Evolutionary conservation across 2,113 vertebrate genomes (phyloP).

Genomic region (Dicentrarchus labrax): DNA sequence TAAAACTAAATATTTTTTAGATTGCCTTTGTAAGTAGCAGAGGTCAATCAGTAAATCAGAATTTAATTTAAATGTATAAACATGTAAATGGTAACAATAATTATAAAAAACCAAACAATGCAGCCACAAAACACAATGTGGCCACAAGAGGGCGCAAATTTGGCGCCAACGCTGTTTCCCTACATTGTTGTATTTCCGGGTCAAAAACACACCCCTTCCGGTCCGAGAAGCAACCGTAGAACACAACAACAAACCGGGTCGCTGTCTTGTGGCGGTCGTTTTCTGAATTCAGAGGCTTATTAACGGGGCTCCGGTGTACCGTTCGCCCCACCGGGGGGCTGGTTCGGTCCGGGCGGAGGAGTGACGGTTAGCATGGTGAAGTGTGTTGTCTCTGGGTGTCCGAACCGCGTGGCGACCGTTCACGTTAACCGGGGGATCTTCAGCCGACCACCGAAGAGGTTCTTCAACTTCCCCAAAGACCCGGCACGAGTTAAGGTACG

Average conservation of each 20-base stretch:
- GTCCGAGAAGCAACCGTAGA: background rate
- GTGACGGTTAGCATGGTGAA: slow-evolving; percentile 61
- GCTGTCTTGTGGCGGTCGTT: background rate
- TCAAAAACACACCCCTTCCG: slow-evolving; percentile 29
- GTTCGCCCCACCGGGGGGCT: background rate
- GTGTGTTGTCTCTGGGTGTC: slow-evolving; percentile 76
- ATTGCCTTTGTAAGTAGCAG: too few relatives aligned
- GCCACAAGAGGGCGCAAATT: background rate
- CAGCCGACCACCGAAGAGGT: slow-evolving; percentile 52
- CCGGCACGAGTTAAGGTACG: slow-evolving; percentile 59
- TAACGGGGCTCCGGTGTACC: background rate
- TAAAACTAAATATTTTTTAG: too few relatives aligned
- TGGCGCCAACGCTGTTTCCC: background rate
- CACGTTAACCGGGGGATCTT: slow-evolving; percentile 8
- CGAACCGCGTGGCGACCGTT: slow-evolving; percentile 43
- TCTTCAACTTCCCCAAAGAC: slow-evolving; percentile 70
- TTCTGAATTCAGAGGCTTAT: background rate
- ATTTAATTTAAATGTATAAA: too few relatives aligned
- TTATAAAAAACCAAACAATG: too few relatives aligned
- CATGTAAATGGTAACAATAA: too few relatives aligned
- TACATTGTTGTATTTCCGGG: slow-evolving; percentile 52
- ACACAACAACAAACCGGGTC: slow-evolving; percentile 19
- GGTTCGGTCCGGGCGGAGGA: background rate
- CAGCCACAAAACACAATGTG: too few relatives aligned
- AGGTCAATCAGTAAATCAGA: too few relatives aligned